Conservation (phyloP, 2,113 vertebrate genomes). For the Lagopus muta region DNA sequence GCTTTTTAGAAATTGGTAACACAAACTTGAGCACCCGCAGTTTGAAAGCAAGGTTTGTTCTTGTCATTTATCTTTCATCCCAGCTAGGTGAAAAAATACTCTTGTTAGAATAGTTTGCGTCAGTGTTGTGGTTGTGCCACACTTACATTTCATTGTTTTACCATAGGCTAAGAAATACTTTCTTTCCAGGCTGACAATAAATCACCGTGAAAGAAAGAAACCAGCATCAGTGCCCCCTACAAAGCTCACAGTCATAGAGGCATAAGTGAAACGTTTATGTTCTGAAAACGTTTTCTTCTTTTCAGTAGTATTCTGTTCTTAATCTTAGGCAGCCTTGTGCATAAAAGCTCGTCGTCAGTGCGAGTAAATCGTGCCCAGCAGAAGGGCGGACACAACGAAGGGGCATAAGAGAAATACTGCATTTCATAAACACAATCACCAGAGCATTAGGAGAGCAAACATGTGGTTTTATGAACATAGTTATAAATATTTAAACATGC, state of each 20-base stretch:
- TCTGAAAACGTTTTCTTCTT: constrained; percentile 19
- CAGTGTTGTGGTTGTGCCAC: background rate
- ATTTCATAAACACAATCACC: constrained; percentile 78
- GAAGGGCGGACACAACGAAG: constrained; percentile 52
- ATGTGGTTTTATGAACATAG: constrained; percentile 76
- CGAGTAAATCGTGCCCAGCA: constrained; percentile 35
- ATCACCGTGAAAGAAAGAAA: background rate
- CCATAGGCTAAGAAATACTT: background rate
- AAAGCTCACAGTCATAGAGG: background rate
- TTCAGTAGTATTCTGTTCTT: constrained; percentile 38
- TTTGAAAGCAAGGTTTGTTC: background rate
- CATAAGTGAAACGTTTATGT: background rate
- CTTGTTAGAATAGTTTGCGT: background rate
- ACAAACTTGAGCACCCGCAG: background rate
- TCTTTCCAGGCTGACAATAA: background rate
- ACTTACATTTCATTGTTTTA: constrained; percentile 7
- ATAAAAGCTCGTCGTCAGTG: background rate
- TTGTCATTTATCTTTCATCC: background rate
- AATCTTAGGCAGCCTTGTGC: background rate
- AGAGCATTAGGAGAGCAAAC: constrained; percentile 73
- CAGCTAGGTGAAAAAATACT: background rate
- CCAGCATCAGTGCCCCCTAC: background rate
- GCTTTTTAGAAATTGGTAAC: background rate
- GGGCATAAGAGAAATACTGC: constrained; percentile 73
- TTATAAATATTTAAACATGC: constrained; percentile 82